Percentiles rank a stretch among this genome's conserved stretches.
Conservation (phyloP, 2,113 vertebrate genomes). For the Sceloporus undulatus region DNA sequence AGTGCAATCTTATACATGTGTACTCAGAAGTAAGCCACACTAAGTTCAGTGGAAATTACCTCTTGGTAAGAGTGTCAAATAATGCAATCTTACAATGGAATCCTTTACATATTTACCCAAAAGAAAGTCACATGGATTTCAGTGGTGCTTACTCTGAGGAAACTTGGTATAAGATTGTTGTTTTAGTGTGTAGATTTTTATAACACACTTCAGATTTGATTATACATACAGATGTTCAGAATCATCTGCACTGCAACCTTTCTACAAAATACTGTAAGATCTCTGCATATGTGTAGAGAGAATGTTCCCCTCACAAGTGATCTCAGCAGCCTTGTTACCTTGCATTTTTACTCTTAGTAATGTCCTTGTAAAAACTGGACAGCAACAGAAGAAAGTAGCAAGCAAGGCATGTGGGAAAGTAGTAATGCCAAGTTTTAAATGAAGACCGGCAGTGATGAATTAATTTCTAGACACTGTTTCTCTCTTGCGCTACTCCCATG, state of each 20-base stretch:
- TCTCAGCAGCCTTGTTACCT: constrained; percentile 40
- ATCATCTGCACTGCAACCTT: constrained; percentile 75
- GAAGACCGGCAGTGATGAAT: constrained; percentile 11
- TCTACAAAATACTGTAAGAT: constrained; percentile 50
- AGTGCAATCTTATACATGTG: background rate
- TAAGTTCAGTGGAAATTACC: background rate
- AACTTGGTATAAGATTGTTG: background rate
- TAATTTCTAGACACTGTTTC: background rate
- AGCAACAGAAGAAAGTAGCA: constrained; percentile 59
- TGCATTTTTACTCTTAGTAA: constrained; percentile 14
- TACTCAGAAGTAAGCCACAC: background rate
- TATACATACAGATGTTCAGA: constrained; percentile 52
- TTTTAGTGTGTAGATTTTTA: constrained; percentile 39
- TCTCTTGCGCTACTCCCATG: background rate
- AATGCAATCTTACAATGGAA: too few relatives aligned
- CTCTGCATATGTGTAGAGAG: constrained; percentile 25
- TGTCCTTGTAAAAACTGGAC: constrained; percentile 30
- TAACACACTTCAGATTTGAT: constrained; percentile 46
- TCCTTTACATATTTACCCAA: background rate
- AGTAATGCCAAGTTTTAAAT: constrained; percentile 4
- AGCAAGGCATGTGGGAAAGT: background rate
- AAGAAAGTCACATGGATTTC: background rate
- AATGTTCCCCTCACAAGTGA: constrained; percentile 39
- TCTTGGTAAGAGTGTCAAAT: background rate
- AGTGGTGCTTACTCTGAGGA: background rate